A percentile compares a stretch with the other conserved stretches of the same genome.
Conservation (phyloP, 2,113 vertebrate genomes). For the Hippotragus niger region DNA sequence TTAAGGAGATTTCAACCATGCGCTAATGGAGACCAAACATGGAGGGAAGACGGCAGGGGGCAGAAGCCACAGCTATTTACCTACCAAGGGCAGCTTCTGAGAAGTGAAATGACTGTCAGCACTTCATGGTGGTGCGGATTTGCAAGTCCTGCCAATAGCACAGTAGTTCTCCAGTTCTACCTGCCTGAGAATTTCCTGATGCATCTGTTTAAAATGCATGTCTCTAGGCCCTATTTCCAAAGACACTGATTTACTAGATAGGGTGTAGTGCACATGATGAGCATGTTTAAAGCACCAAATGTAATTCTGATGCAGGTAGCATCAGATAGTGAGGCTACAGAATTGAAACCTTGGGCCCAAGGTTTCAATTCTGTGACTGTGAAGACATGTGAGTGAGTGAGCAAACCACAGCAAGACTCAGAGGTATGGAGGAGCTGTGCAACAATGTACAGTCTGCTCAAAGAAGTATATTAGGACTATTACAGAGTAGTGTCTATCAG, state of each 20-base stretch:
- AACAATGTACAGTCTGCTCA: neutral
- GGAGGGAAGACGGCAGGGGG: neutral
- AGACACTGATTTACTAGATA: neutral
- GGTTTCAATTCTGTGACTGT: neutral
- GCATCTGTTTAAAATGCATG: neutral
- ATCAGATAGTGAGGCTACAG: neutral
- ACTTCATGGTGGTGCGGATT: neutral
- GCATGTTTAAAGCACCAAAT: neutral
- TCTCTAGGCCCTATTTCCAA: neutral
- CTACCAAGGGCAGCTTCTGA: neutral
- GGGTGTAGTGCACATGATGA: accelerated
- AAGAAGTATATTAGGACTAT: neutral
- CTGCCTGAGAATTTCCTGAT: neutral
- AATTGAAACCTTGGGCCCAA: neutral
- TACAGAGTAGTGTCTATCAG: neutral
- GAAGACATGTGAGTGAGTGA: neutral
- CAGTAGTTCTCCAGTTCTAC: neutral
- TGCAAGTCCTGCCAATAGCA: neutral
- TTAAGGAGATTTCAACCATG: neutral
- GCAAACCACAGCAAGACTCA: neutral
- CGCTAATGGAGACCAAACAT: neutral
- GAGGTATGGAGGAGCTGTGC: neutral
- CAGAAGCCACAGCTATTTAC: neutral
- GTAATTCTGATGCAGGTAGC: neutral
- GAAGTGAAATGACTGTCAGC: neutral